These are phyloP conservation scores for Thalassophryne amazonica DNA, from an alignment of 2,797 vertebrate species.

Conservation along the genomic window DNA sequence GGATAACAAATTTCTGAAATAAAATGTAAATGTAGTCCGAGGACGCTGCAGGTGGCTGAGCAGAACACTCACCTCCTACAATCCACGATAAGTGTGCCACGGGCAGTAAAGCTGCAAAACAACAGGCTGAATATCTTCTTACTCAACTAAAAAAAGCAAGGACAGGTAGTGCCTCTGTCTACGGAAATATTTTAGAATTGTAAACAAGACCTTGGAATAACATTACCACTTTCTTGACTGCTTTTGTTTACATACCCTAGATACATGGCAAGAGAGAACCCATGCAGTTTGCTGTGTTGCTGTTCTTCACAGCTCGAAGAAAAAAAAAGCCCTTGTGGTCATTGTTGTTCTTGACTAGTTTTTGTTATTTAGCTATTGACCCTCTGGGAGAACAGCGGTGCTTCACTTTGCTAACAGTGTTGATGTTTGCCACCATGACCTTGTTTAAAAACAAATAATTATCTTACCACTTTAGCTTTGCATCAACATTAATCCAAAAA, in stretches of 20 bases:
- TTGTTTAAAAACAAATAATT: too few relatives aligned
- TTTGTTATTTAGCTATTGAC: conserved; percentile 7
- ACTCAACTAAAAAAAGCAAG: conserved; percentile 57
- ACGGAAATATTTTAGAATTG: conserved; percentile 58
- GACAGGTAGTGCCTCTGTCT: conserved; percentile 62
- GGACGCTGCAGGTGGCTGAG: conserved; percentile 28
- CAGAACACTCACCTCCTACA: conserved; percentile 16
- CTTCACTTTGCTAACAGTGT: conserved; percentile 9
- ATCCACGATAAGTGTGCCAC: conserved; percentile 38
- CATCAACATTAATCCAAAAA: too few relatives aligned
- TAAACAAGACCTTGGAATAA: conserved; percentile 64
- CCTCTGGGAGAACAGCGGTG: not conserved
- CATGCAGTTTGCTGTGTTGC: conserved; percentile 14
- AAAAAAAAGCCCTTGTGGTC: conserved; percentile 51
- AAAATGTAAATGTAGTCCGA: conserved; percentile 30
- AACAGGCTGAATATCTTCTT: conserved; percentile 50
- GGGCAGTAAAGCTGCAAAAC: conserved; percentile 53
- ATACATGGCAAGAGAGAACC: conserved; percentile 25
- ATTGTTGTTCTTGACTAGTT: conserved; percentile 34
- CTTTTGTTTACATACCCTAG: conserved; percentile 55
- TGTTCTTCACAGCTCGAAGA: conserved; percentile 41
- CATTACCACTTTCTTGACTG: conserved; percentile 39
- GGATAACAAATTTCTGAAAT: too few relatives aligned
- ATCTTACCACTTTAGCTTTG: too few relatives aligned
- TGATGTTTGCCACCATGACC: not conserved